These are phyloP conservation scores for Melanophora roralis DNA, from an alignment of 2,888 invertebrate genomes.

Conservation along the genomic window DNA sequence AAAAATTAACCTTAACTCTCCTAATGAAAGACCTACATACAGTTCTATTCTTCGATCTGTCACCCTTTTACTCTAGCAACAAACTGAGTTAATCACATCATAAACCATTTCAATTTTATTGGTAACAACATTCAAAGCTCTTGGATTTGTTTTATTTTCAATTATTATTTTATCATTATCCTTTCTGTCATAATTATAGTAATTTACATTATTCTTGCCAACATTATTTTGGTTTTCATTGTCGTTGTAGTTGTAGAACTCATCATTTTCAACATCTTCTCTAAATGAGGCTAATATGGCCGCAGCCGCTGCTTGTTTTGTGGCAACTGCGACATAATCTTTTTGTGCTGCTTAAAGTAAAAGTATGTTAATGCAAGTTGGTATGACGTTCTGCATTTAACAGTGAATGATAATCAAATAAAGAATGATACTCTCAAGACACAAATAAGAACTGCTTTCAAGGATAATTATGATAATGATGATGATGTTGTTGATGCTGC, in stretches of 20 bases:
- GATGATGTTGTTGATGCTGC: not conserved
- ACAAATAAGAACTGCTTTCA: not conserved
- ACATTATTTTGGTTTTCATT: not conserved
- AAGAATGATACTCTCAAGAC: conserved; percentile 55
- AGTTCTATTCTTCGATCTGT: conserved; percentile 68
- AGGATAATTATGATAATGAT: not conserved
- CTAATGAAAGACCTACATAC: conserved; percentile 70
- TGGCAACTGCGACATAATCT: conserved; percentile 12
- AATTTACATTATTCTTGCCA: conserved; percentile 21
- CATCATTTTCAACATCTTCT: not conserved
- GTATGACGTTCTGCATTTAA: conserved; percentile 73
- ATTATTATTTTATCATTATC: conserved; percentile 37
- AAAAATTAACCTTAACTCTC: conserved; percentile 72
- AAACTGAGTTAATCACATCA: conserved; percentile 66
- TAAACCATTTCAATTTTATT: conserved; percentile 69
- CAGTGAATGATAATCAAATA: conserved; percentile 71
- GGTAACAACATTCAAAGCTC: conserved; percentile 68
- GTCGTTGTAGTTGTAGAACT: not conserved
- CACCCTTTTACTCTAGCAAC: conserved; percentile 44
- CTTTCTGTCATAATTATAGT: not conserved
- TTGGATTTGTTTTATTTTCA: conserved; percentile 36
- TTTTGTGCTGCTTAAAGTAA: not conserved
- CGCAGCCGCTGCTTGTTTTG: not conserved
- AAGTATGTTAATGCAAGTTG: conserved; percentile 70
- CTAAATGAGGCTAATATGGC: conserved; percentile 6